Evolutionary conservation across 2,797 vertebrate species (phyloP).

Genomic region (Nasua narica): DNA sequence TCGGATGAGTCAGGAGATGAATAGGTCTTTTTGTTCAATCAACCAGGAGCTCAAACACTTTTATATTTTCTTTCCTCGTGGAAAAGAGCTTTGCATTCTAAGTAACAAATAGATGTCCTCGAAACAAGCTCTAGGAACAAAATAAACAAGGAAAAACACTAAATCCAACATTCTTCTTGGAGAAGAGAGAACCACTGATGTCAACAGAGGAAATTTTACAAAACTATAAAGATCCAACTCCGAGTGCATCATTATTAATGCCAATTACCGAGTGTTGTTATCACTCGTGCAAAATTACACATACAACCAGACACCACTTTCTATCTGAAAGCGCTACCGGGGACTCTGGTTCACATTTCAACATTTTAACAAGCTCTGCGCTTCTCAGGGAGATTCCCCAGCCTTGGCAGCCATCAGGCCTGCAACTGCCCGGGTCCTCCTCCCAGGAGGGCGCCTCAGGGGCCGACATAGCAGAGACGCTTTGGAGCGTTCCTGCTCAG

Average conservation of each 20-base stretch:
- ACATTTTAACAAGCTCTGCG: not conserved
- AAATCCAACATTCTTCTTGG: not conserved
- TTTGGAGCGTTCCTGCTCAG: not conserved
- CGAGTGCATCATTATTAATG: not conserved
- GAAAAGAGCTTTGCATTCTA: constrained; percentile 2
- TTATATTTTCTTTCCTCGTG: not conserved
- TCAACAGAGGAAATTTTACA: not conserved
- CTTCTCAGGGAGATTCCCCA: not conserved
- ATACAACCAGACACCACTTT: not conserved
- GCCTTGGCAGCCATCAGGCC: not conserved
- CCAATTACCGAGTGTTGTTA: not conserved
- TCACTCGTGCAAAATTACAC: not conserved
- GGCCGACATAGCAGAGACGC: not conserved
- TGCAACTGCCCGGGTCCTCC: not conserved
- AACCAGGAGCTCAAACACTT: not conserved
- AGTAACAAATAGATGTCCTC: constrained; percentile 6
- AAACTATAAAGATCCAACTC: not conserved
- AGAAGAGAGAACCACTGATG: not conserved
- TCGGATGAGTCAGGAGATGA: not conserved
- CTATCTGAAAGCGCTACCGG: not conserved
- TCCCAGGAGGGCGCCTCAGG: not conserved
- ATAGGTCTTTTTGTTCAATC: not conserved
- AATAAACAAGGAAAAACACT: not conserved
- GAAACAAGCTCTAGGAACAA: not conserved
- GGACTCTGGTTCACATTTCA: not conserved